phyloP scores from a whole-genome alignment of 2,888 invertebrate genomes.

The Melieria crassipennis region DNA sequence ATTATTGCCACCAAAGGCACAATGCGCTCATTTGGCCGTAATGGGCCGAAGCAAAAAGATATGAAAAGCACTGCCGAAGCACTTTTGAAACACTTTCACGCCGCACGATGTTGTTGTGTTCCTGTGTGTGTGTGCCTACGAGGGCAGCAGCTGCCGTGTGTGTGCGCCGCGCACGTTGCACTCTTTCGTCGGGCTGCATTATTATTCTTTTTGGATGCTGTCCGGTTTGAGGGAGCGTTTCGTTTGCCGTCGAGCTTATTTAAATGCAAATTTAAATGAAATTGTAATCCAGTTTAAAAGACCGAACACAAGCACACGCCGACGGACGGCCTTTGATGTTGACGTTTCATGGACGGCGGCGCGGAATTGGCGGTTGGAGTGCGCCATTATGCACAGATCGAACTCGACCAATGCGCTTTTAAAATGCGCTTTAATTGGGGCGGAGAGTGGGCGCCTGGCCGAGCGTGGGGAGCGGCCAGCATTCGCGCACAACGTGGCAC shows the following conservation, averaged over 20 bases:
- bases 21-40: constrained; percentile 25
- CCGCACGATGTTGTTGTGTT: no score
- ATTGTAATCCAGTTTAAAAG: constrained; percentile 61
- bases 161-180: background rate
- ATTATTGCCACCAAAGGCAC: constrained; percentile 21
- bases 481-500: background rate
- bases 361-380: no score
- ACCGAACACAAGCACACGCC: background rate
- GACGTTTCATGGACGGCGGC: no score
- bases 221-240: constrained; percentile 12
- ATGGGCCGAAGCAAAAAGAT: constrained; percentile 15
- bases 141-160: background rate
- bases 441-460: no score
- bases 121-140: background rate
- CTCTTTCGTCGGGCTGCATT: background rate
- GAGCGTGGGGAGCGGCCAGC: background rate
- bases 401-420: no score
- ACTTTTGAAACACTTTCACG: no score
- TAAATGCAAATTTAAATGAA: constrained; percentile 64
- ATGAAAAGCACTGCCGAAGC: no score
- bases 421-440: no score
- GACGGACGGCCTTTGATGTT: background rate
- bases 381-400: no score
- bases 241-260: constrained; percentile 51
- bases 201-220: constrained; percentile 8